Evolutionary conservation across 2,797 vertebrate species (phyloP).

Genomic region (Ceryle rudis): DNA sequence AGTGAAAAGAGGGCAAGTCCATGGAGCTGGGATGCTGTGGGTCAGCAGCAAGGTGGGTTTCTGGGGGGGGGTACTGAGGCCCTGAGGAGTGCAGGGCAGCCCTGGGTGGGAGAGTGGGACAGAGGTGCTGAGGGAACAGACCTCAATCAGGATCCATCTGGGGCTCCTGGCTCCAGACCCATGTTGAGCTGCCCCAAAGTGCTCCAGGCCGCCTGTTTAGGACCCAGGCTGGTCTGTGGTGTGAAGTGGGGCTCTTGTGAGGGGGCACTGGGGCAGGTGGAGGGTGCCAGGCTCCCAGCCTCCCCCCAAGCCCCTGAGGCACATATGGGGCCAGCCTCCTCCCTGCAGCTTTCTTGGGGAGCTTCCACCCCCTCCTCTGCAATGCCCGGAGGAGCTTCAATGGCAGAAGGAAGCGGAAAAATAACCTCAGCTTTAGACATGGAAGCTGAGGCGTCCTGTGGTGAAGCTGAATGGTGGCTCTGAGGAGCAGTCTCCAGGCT

Average conservation of each 20-base stretch:
- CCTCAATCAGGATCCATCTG: accelerated
- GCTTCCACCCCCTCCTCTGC: neutral
- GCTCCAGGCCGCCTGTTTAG: accelerated
- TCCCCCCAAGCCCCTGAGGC: too few relatives aligned
- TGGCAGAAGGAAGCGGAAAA: conserved; percentile 17
- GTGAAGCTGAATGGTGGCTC: neutral
- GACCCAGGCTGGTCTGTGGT: neutral
- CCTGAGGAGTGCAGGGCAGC: neutral
- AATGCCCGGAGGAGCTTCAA: neutral
- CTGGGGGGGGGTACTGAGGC: neutral
- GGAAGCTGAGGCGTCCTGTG: neutral
- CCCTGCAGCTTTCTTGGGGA: neutral
- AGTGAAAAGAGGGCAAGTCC: too few relatives aligned
- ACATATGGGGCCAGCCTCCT: neutral
- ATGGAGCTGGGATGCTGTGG: neutral
- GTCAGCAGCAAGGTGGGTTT: neutral
- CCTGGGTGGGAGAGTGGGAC: accelerated
- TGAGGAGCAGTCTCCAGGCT: neutral
- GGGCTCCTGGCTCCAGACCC: neutral
- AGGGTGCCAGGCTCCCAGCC: neutral
- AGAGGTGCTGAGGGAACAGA: neutral
- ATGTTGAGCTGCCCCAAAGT: neutral
- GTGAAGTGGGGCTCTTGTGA: accelerated
- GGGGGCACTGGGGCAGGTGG: neutral
- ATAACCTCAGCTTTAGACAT: neutral